Base-by-base conservation (phyloP, 2,113 vertebrate species). In the Setophaga kirtlandii region DNA sequence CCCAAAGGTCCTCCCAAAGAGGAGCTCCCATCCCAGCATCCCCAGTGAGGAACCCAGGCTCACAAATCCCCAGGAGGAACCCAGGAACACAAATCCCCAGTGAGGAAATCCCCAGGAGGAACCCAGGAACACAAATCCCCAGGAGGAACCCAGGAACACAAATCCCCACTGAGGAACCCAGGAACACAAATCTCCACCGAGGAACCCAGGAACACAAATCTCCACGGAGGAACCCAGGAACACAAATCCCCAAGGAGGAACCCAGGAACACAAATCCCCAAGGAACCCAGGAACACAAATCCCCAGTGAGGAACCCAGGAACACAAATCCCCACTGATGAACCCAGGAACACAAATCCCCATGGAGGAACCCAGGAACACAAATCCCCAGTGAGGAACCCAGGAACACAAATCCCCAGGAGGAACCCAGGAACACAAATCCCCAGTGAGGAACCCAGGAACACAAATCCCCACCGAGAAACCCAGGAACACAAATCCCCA, bases 101-200 rank as follows among this genome's bases (percentile, higher is more conserved):
- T 37, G 37, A n/a, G n/a, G n/a, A n/a, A n/a, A n/a, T n/a, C n/a
- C n/a, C n/a, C n/a, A n/a, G n/a, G n/a, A 49, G 0, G 6, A 42
- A 42, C 5, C 15, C 1, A 5, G 13, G 9, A 10, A 42, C 30
- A 46, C 0, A 3, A 78, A 81, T 64, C 24, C 37, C 44, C 59
- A 52, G 33, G 1, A 49, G 1, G 6, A 47, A 46, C 11, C 15
- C 1, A 5, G 11, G 9, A 19, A 20, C 30, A 49, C 0, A 3
- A 78, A 81, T 64, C 24, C 39, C 44, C 22, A 49, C 78, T n/a
- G 6, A 42, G 44, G 44, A 47, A 20, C 46, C 15, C 1, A 5
- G 11, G 9, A 9, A 39, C 30, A 49, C 0, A 3, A 78, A 81
- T 64, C 24, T 35, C 44, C 22, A 49, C 78, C n/a, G 16, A 42